Base-by-base conservation (phyloP, 2,888 invertebrate genomes). In the Papilio gigon region DNA sequence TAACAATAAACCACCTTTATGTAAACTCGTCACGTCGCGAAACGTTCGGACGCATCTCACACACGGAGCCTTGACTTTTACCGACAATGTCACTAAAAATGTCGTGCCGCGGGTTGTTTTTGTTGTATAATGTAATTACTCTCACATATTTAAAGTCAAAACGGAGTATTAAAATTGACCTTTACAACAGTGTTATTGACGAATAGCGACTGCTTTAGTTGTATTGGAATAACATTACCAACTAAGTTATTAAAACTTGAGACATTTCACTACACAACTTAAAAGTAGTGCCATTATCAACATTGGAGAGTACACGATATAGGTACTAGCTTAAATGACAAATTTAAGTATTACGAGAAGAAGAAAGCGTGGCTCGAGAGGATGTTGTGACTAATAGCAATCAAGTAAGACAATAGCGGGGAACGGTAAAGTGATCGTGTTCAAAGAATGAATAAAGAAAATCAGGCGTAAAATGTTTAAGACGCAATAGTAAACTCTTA, bases 11-110 rank as follows among this genome's bases (percentile, higher is more conserved):
- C 14, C 66, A 73, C 64, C 72, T 75, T 77, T 75, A 72, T 35
- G 78, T 77, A 81, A 78, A 77, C 72, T 68, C 67, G 73, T 80
- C 80, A 82, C 83, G 81, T 81, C 79, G 73, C 65, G 68, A 59
- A 73, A 67, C 60, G 73, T 71, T 71, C 72, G 75, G 73, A 74
- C 71, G 65, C 72, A 71, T 71, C 71, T 70, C 72, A 65, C 66
- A 68, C 42, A 50, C 27, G 70, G 71, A 74, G 77, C 80, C 81
- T 83, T 84, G 83, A 83, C 80, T 83, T 75, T 71, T 62, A 72
- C 50, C 73, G 73, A 77, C 82, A 83, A 81, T 80, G 80, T 79
- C 83, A 82, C 76, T 17, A 74, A 72, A 77, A 80, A 81, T 81
- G 77, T 75, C 77, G 74, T 77, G 76, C 76, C 72, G 70, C 74